Conservation (phyloP, 2,797 vertebrate species). For the Sebastes baramenuke region DNA sequence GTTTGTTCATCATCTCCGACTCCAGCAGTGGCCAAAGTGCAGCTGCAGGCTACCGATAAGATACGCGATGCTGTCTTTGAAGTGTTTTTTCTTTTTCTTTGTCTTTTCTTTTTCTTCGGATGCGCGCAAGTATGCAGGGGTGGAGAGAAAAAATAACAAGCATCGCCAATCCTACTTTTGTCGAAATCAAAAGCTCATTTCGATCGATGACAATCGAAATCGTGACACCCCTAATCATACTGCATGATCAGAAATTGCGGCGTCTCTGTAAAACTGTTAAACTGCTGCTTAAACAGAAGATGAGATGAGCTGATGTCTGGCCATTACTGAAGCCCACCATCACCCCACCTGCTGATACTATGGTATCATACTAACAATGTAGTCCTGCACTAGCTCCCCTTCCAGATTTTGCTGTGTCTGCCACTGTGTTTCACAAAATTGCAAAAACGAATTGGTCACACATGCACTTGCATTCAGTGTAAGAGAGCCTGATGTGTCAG, state of each 20-base stretch:
- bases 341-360: neutral
- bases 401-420: neutral
- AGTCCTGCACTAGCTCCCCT: neutral
- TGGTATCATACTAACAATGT: neutral
- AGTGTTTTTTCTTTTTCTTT: too few relatives aligned
- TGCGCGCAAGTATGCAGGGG: too few relatives aligned
- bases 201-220: fast-evolving
- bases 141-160: too few relatives aligned
- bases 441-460: neutral
- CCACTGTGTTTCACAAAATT: neutral
- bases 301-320: neutral
- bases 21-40: too few relatives aligned
- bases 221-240: neutral
- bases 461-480: neutral
- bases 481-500: neutral
- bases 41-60: too few relatives aligned
- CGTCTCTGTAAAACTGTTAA: neutral
- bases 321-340: neutral
- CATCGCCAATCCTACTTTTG: too few relatives aligned
- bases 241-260: neutral
- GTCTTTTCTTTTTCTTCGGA: too few relatives aligned
- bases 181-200: too few relatives aligned
- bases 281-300: neutral
- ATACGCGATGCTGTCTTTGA: too few relatives aligned
- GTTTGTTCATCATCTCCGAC: too few relatives aligned